Base-by-base conservation (phyloP, 2,888 invertebrate genomes). In the Thymelicus sylvestris region DNA sequence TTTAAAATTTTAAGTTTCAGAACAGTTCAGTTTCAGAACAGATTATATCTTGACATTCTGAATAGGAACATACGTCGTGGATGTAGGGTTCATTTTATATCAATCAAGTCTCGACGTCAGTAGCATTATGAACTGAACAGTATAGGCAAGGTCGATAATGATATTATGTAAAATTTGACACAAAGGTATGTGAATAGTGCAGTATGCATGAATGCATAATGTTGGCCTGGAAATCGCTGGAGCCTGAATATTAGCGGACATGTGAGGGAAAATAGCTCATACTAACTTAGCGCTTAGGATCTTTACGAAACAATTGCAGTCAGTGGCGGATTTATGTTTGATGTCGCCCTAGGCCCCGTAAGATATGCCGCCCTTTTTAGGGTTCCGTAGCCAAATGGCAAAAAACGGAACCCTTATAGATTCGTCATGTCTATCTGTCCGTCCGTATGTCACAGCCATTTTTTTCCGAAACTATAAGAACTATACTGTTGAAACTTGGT, bases 151-250 rank as follows among this genome's bases (percentile, higher is more conserved):
- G 67, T 62, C 67, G 67, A 67, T 68, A 68, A 63, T 68, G 62
- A 68, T 68, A 68, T 68, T 68, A 68, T 68, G 68, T 68, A 68
- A 68, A 68, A 68, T 69, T 65, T 69, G 69, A 69, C 69, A 69
- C 69, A 69, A 69, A 64, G 69, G 63, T 69, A 69, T 64, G 67
- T 24, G 50, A 65, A 50, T 60, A 70, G 65, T 65, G 70, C 70
- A 70, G 73, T 68, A 73, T 73, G 71, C 71, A 68, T 73, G 73
- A 72, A 72, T 74, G 72, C 65, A 72, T 74, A 72, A 72, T 65
- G 66, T 55, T 60, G 44, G 67, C 63, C 52, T 52, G 61, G 61
- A 71, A 71, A 71, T 67, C 64, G 67, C n/a, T 38, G 55, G 68
- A 63, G 61, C 61, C 48, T 60, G 50, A 63, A 67, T 60, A 60